Evolutionary conservation across 2,797 vertebrate species (phyloP).

Genomic region (Cossypha dichroa): DNA sequence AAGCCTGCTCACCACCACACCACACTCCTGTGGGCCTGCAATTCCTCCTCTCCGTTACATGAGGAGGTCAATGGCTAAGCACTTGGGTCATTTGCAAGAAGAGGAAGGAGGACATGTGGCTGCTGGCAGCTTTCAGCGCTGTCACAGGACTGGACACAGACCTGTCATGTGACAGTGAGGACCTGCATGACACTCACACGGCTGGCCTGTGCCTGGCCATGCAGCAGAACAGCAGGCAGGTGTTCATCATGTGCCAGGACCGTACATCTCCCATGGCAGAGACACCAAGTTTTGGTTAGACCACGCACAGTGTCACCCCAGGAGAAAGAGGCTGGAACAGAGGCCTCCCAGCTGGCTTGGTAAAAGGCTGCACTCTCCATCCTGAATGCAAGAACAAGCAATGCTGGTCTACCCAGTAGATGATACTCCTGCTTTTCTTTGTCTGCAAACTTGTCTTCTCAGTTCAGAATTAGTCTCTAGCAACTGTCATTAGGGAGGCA

Average conservation of each 20-base stretch:
- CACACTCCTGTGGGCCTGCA: not conserved
- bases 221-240: not conserved
- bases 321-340: not conserved
- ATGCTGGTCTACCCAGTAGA: not conserved
- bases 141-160: not conserved
- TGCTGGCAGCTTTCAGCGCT: not conserved
- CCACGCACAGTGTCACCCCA: not conserved
- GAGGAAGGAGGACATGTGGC: not conserved
- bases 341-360: not conserved
- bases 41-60: not conserved
- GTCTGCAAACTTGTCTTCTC: not conserved
- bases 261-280: rapidly evolving
- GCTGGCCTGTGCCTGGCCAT: not conserved
- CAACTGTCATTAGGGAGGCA: not conserved
- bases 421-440: not conserved
- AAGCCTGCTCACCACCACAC: not conserved
- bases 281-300: not conserved
- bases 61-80: not conserved
- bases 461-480: not conserved
- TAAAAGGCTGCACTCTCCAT: not conserved
- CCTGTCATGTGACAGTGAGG: not conserved
- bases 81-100: not conserved
- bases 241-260: not conserved
- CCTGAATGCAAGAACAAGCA: not conserved
- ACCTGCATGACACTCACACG: not conserved